These are phyloP conservation scores for Lagodon rhomboides DNA, from an alignment of 2,797 vertebrate genomes.

Conservation along the genomic window DNA sequence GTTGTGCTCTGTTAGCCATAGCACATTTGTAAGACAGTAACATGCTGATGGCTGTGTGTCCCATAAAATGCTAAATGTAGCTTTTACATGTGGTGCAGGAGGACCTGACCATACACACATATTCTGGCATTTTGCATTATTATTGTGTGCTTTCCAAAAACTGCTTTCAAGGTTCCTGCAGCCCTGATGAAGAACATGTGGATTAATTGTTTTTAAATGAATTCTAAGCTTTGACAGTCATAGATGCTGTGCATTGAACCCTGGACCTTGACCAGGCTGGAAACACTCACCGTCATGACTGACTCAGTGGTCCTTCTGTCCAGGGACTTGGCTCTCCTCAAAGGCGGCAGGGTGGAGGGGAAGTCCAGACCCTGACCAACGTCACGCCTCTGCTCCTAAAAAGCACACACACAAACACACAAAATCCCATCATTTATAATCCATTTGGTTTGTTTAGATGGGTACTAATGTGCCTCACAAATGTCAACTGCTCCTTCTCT, in stretches of 20 bases:
- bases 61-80: neutral
- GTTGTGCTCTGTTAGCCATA: neutral
- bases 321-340: constrained; percentile 89
- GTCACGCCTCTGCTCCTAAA: constrained; percentile 80
- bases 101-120: neutral
- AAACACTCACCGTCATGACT: constrained; percentile 87
- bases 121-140: too few species aligned
- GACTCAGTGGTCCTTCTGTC: constrained; percentile 89
- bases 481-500: constrained; percentile 32
- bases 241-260: neutral
- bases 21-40: neutral
- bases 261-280: neutral
- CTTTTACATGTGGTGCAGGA: neutral
- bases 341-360: constrained; percentile 83
- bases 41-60: neutral
- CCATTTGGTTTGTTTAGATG: neutral
- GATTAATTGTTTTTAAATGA: neutral
- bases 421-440: neutral
- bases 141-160: too few species aligned
- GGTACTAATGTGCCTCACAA: constrained; percentile 34
- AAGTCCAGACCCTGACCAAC: constrained; percentile 78
- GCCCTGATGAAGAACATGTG: neutral
- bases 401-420: constrained; percentile 19
- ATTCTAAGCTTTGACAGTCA: neutral
- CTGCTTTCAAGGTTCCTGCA: neutral